Base-by-base conservation (phyloP, 2,797 vertebrate genomes). In the Takifugu ocellatus region DNA sequence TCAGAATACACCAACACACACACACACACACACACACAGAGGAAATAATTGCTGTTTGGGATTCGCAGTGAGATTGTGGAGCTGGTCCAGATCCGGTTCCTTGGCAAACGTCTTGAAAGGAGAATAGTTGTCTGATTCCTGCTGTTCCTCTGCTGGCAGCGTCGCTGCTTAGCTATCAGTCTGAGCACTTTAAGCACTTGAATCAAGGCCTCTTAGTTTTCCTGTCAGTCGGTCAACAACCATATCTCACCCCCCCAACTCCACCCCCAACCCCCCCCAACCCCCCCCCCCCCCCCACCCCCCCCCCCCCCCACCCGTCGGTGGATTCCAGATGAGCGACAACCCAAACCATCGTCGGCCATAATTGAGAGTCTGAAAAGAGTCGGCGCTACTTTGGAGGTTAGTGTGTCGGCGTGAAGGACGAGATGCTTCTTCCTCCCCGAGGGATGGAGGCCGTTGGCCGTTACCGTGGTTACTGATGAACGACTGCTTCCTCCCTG, bases 381-480 rank as follows among this genome's bases (percentile, higher is more conserved):
- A 58, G 56, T 42, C 63, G 54, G 56, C 50, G 63, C 63, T 56
- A 51, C 61, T 61, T 59, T 36, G 51, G 50, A 77, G 66, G 68
- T 73, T 70, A 81, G 74, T 29, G 53, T 66, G 68, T 55, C 62
- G 68, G 48, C 66, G 78, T 75, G 64, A 79, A 77, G 74, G 81
- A 69, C 78, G 75, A 73, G 71, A 84, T 57, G 72, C 75, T 66
- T 79, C 72, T 54, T 68, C 74, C 66, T 80, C 72, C 88, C 84
- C 84, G 70, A 84, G 87, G 86, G 86, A 89, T 86, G 84, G 87
- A 90, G 86, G 89, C 88, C 75, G 74, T 84, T 79, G 78, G 73
- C 79, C 65, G 85, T 88, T 91, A 88, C 88, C 74, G 77, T 86
- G 82, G 85, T 87, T 86, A 91, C 89, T 78, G 78, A 90, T 84